phyloP scores from a whole-genome alignment of 2,888 invertebrate genomes.

The Patella ulyssiponensis region DNA sequence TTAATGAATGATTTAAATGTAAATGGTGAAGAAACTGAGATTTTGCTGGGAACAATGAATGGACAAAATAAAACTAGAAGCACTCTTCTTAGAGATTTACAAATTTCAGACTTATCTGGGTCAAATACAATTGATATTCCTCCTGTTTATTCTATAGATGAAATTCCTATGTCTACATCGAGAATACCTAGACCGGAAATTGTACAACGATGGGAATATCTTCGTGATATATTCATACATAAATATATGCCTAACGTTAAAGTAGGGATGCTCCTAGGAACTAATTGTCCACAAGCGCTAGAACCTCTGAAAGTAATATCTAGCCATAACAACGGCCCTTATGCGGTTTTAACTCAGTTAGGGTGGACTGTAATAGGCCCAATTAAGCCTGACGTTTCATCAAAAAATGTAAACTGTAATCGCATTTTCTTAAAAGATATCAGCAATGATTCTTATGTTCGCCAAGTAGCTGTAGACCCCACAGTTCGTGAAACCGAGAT shows the following conservation, averaged over 20 bases:
- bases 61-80: too few relatives aligned
- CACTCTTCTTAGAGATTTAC: not conserved
- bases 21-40: constrained; percentile 12
- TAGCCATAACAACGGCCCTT: not conserved
- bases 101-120: not conserved
- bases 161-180: constrained; percentile 1
- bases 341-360: not conserved
- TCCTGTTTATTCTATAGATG: not conserved
- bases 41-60: constrained; percentile 22
- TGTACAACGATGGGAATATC: constrained; percentile 4
- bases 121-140: constrained; percentile 6
- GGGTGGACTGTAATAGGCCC: not conserved
- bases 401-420: not conserved
- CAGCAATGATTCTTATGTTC: not conserved
- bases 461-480: not conserved
- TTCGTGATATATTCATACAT: not conserved
- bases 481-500: not conserved
- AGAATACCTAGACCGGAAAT: not conserved
- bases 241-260: not conserved
- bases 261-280: not conserved
- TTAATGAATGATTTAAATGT: not conserved
- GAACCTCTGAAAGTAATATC: constrained; percentile 1
- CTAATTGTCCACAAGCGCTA: not conserved
- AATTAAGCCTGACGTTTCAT: not conserved
- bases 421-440: not conserved